Percentiles rank a stretch among this genome's conserved stretches.
Evolutionary conservation across 2,888 invertebrate species (phyloP).

Genomic region (Pycnomerus fuliginosus): DNA sequence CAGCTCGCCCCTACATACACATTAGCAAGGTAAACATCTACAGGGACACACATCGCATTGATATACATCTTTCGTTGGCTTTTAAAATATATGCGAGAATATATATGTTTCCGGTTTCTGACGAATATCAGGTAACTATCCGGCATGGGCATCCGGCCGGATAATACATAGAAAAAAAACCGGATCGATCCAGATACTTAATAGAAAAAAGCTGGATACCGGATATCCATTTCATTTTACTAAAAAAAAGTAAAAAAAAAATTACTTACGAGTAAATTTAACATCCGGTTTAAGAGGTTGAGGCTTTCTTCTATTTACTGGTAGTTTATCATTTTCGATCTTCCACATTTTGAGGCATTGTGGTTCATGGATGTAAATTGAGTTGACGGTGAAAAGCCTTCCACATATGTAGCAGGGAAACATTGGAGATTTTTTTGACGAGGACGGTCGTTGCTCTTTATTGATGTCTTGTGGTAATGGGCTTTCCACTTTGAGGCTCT

Average conservation of each 20-base stretch:
- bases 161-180: no score
- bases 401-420: conserved; percentile 66
- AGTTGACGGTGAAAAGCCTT: conserved; percentile 62
- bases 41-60: no score
- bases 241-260: conserved; percentile 9
- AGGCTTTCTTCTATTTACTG: conserved; percentile 55
- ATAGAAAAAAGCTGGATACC: no score
- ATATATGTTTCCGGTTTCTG: no score
- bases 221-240: background rate
- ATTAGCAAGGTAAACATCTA: no score
- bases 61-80: no score
- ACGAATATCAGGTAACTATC: no score
- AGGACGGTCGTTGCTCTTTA: conserved; percentile 30
- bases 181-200: no score
- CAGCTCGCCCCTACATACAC: no score
- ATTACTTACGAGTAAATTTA: conserved; percentile 51
- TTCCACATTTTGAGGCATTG: conserved; percentile 68
- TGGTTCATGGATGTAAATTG: conserved; percentile 65
- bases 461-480: conserved; percentile 1
- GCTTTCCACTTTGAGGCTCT: background rate
- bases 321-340: conserved; percentile 61
- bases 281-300: conserved; percentile 61
- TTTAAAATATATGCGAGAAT: no score
- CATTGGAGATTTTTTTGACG: conserved; percentile 40
- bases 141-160: no score